Evolutionary conservation across 1,140 invertebrate species (phyloP).

Genomic region (Grapholita molesta): DNA sequence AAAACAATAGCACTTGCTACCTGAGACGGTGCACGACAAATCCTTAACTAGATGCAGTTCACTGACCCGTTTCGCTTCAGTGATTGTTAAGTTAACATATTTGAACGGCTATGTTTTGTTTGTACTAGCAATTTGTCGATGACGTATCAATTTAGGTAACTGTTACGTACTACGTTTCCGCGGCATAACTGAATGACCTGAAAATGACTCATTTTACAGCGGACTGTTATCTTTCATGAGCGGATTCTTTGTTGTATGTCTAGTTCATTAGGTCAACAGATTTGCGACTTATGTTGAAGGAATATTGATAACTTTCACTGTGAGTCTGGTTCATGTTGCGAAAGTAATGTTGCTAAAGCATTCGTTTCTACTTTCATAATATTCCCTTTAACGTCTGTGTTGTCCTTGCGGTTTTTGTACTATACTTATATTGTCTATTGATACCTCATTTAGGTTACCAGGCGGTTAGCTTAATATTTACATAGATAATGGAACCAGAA

Average conservation of each 20-base stretch:
- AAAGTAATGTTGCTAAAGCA: slow-evolving; percentile 1
- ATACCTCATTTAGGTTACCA: not conserved
- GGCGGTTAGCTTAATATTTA: no score
- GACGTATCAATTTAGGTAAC: slow-evolving; percentile 66
- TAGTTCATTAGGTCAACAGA: slow-evolving; percentile 42
- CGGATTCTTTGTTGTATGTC: slow-evolving; percentile 26
- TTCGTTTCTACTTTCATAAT: slow-evolving; percentile 11
- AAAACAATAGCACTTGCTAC: slow-evolving; percentile 24
- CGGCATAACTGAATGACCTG: slow-evolving; percentile 50
- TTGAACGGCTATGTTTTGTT: slow-evolving; percentile 44
- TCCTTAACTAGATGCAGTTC: slow-evolving; percentile 35
- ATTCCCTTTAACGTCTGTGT: not conserved
- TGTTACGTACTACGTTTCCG: slow-evolving; percentile 50
- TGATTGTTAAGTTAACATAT: slow-evolving; percentile 51
- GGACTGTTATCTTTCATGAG: slow-evolving; percentile 44
- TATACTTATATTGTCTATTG: not conserved
- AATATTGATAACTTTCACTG: slow-evolving; percentile 33
- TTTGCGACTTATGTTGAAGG: slow-evolving; percentile 22
- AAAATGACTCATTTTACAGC: slow-evolving; percentile 59
- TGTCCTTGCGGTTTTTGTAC: not conserved
- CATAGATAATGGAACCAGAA: no score
- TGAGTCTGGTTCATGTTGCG: not conserved
- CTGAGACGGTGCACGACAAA: slow-evolving; percentile 20
- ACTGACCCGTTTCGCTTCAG: slow-evolving; percentile 45
- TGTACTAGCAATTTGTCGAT: slow-evolving; percentile 56